Base-by-base conservation (phyloP, 2,888 invertebrate species). In the Malachius bipustulatus region DNA sequence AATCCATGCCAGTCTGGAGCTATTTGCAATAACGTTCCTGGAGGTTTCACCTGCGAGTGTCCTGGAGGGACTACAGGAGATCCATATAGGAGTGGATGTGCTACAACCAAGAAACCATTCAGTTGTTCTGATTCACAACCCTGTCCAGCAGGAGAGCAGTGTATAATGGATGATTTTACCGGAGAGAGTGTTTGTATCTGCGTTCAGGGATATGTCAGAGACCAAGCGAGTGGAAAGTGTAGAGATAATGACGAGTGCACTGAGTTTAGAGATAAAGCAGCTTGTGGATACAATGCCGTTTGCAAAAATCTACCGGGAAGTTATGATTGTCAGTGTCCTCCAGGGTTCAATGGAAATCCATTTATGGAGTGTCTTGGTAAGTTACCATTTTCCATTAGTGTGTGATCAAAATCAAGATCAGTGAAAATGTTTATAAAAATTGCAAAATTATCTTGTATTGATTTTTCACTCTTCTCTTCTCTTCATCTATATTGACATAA, bases 291-390 rank as follows among this genome's bases (percentile, higher is more conserved):
- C 14, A 88, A 89, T 60, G 88, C 90, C 0, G 74, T 89, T 37
- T 93, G 91, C 54, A 89, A 87, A 58, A 93, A 93, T 63, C 65
- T 90, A 33, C 90, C 90, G 0, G 91, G 91, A 30, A 88, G 88
- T 55, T 93, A 90, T 55, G 89, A 89, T 62, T 93, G 91, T 50
- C 83, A 84, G 52, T 93, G 91, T 52, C 83, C 89, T 0, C 68
- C 77, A 15, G 88, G 87, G 16, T 89, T 82, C 56, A 84, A 82
- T 53, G 90, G 90, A 29, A 90, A 91, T 63, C 89, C 91, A 1
- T 91, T 88, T 55, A 73, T 80, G 10, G 69, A 80, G 46, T 91
- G 91, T 56, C 83, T 85, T 65, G 66, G 69, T 70, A 55, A 39
- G 33, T 26, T 32, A 6, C 6, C n/a, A n/a, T n/a, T n/a, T n/a